A percentile compares a stretch with the other conserved stretches of the same genome.
Conservation (phyloP, 2,797 vertebrate species). For the Hephaestus fuliginosus region DNA sequence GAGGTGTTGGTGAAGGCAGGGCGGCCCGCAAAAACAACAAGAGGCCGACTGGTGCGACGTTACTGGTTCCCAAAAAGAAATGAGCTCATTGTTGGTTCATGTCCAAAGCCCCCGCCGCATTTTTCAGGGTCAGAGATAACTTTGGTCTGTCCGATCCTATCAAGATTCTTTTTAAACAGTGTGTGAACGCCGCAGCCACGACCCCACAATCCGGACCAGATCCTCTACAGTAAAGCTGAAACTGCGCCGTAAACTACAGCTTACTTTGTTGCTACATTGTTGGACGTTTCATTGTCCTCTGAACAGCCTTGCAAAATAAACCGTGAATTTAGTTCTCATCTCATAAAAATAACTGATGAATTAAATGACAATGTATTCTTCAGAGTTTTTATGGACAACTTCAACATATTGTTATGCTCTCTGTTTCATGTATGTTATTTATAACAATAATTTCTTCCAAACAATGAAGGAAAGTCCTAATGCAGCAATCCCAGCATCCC, state of each 20-base stretch:
- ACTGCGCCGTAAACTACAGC: slow-evolving; percentile 9
- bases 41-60: slow-evolving; percentile 68
- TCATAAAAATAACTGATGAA: not conserved
- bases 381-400: not conserved
- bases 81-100: slow-evolving; percentile 85
- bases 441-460: not conserved
- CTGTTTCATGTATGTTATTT: not conserved
- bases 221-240: slow-evolving; percentile 12
- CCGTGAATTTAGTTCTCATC: not conserved
- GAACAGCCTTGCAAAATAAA: not conserved
- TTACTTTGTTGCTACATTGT: not conserved
- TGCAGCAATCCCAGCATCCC: not conserved
- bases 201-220: slow-evolving; percentile 1
- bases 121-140: slow-evolving; percentile 83
- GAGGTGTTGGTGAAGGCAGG: slow-evolving; percentile 59
- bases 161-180: slow-evolving; percentile 65
- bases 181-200: slow-evolving; percentile 50
- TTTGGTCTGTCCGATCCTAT: slow-evolving; percentile 79
- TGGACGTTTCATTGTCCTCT: not conserved
- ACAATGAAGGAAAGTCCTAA: not conserved
- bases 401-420: not conserved
- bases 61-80: slow-evolving; percentile 74
- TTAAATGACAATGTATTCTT: too few relatives aligned
- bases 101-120: slow-evolving; percentile 81
- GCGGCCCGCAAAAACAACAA: slow-evolving; percentile 73